Evolutionary conservation across 1,140 invertebrate genomes (phyloP).

Genomic region (Drusus annulatus): DNA sequence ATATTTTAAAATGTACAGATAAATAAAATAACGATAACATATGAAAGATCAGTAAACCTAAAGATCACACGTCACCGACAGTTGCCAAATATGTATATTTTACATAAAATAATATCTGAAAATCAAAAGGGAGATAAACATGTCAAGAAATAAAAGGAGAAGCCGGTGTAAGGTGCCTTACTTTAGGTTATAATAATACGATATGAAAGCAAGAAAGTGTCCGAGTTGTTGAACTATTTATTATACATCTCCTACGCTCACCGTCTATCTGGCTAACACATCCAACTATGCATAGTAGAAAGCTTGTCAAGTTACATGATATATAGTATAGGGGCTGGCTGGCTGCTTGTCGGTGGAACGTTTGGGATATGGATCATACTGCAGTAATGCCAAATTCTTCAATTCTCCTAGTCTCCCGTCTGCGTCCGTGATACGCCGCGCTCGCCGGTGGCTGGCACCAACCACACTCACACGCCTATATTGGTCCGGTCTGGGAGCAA

Average conservation of each 20-base stretch:
- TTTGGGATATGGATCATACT: too few species aligned
- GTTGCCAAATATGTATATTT: conserved; percentile 37
- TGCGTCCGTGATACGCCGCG: too few species aligned
- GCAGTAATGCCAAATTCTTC: too few species aligned
- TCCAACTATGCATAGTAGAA: conserved; percentile 54
- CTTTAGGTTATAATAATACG: conserved; percentile 50
- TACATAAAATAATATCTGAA: conserved; percentile 20
- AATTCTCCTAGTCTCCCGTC: too few species aligned
- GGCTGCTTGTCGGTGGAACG: too few species aligned
- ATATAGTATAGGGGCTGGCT: neutral
- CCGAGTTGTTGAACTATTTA: conserved; percentile 36
- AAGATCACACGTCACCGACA: conserved; percentile 16
- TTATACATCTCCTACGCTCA: conserved; percentile 26
- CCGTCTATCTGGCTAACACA: conserved; percentile 51
- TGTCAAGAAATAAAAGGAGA: conserved; percentile 22
- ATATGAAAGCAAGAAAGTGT: conserved; percentile 58
- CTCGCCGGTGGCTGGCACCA: too few species aligned
- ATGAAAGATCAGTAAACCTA: conserved; percentile 1
- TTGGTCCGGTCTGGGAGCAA: neutral
- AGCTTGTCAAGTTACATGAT: conserved; percentile 50
- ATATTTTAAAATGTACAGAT: conserved; percentile 21
- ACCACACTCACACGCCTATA: too few species aligned
- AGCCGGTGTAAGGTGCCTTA: conserved; percentile 6
- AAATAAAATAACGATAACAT: conserved; percentile 31
- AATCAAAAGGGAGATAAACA: neutral